phyloP scores from a whole-genome alignment of 2,797 vertebrate genomes.

The Fistularia tabacaria region DNA sequence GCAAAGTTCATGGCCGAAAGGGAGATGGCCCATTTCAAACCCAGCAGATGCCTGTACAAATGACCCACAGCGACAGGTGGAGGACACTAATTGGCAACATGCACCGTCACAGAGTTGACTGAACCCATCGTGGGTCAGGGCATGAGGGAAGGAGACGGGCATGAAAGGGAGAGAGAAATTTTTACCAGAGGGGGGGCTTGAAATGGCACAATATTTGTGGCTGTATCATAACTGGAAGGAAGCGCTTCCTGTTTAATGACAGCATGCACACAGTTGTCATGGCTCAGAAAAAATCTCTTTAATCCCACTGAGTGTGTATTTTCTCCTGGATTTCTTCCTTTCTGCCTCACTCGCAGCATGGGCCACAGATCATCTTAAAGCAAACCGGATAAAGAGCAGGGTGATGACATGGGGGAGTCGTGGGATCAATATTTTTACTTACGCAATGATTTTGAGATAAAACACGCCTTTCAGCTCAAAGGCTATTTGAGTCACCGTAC shows the following conservation, averaged over 20 bases:
- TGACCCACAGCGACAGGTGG: conserved; percentile 69
- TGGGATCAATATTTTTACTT: conserved; percentile 41
- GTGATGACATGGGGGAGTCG: conserved; percentile 20
- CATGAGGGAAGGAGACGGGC: conserved; percentile 8
- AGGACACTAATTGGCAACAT: conserved; percentile 63
- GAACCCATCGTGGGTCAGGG: conserved; percentile 27
- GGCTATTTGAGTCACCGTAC: conserved; percentile 22
- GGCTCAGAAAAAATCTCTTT: not conserved
- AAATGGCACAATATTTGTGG: no score
- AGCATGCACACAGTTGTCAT: not conserved
- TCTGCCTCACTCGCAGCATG: not conserved
- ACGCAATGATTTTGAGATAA: conserved; percentile 30
- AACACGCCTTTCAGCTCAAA: conserved; percentile 22
- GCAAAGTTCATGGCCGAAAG: conserved; percentile 65
- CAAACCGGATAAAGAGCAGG: conserved; percentile 13
- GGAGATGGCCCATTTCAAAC: conserved; percentile 67
- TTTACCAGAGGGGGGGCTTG: conserved; percentile 1
- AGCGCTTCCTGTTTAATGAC: no score
- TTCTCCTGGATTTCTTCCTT: no score
- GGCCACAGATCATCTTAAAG: conserved; percentile 1
- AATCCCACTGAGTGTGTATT: no score
- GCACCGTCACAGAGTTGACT: conserved; percentile 22
- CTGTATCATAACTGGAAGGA: no score
- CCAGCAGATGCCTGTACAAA: conserved; percentile 62
- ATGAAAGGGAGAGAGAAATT: conserved; percentile 12